Evolutionary conservation across 1,140 invertebrate species (phyloP).

Genomic region (Nautilus pompilius): DNA sequence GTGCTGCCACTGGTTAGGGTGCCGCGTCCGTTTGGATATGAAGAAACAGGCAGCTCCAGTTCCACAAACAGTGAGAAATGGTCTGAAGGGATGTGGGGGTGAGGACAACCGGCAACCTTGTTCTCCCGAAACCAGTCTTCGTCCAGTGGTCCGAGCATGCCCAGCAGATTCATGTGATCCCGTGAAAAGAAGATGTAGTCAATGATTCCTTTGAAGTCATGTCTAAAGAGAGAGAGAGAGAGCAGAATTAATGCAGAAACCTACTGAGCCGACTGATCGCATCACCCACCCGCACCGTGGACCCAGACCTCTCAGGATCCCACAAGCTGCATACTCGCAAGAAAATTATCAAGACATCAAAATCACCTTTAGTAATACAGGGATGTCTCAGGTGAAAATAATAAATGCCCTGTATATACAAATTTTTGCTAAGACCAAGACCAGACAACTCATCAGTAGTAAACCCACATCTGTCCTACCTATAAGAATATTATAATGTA

Average conservation of each 20-base stretch:
- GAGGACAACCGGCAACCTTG: constrained; percentile 96
- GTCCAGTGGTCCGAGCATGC: constrained; percentile 88
- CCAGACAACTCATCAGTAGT: too few relatives aligned
- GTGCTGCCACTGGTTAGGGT: not conserved
- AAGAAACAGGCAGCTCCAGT: constrained; percentile 71
- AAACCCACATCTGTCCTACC: too few relatives aligned
- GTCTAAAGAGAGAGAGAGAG: constrained; percentile 64
- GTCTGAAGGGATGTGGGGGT: constrained; percentile 97
- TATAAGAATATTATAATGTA: too few relatives aligned
- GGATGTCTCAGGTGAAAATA: too few relatives aligned
- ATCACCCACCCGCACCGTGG: too few relatives aligned
- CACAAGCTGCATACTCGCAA: too few relatives aligned
- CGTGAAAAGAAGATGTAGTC: constrained; percentile 99
- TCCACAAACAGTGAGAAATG: constrained; percentile 95
- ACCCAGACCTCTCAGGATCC: too few relatives aligned
- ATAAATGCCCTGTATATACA: too few relatives aligned
- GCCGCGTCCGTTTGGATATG: not conserved
- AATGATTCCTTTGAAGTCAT: constrained; percentile 99
- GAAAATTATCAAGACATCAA: too few relatives aligned
- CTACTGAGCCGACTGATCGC: too few relatives aligned
- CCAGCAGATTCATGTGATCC: constrained; percentile 89
- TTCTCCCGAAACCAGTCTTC: constrained; percentile 82
- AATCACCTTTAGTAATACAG: too few relatives aligned
- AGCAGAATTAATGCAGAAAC: constrained; percentile 2
- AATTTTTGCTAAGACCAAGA: too few relatives aligned